Evolutionary conservation across 2,888 invertebrate genomes (phyloP).

Genomic region (Acanthosepion esculentum): DNA sequence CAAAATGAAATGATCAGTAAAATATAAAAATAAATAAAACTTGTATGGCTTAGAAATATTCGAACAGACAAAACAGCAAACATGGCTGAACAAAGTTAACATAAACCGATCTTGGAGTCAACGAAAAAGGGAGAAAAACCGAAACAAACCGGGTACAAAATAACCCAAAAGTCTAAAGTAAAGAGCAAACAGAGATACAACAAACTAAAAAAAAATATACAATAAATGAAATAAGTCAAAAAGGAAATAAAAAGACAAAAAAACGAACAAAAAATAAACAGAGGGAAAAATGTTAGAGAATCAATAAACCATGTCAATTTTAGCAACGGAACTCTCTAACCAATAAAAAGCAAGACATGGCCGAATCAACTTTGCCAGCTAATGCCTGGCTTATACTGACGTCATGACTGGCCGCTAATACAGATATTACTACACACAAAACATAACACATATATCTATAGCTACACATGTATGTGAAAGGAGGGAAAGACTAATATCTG

Average conservation of each 20-base stretch:
- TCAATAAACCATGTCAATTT: conserved; percentile 21
- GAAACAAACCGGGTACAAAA: neutral
- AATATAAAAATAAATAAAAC: neutral
- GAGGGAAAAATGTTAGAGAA: neutral
- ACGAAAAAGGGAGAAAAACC: neutral
- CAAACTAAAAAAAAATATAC: neutral
- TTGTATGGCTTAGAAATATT: neutral
- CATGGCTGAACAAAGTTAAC: conserved; percentile 33
- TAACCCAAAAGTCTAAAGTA: neutral
- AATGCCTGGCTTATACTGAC: neutral
- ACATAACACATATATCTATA: neutral
- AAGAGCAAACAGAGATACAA: neutral
- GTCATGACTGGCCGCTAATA: neutral
- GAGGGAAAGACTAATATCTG: no score
- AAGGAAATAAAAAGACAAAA: neutral
- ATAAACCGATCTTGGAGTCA: neutral
- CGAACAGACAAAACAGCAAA: conserved; percentile 2
- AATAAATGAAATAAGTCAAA: no score
- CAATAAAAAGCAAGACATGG: neutral
- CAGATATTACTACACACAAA: neutral
- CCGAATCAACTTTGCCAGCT: neutral
- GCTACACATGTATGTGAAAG: neutral
- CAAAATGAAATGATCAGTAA: neutral
- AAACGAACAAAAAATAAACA: neutral
- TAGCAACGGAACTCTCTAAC: conserved; percentile 6